A percentile compares a stretch with the other conserved stretches of the same genome.
These are phyloP conservation scores for Mus pahari DNA, from an alignment of 2,113 vertebrate species.

Conservation along the genomic window DNA sequence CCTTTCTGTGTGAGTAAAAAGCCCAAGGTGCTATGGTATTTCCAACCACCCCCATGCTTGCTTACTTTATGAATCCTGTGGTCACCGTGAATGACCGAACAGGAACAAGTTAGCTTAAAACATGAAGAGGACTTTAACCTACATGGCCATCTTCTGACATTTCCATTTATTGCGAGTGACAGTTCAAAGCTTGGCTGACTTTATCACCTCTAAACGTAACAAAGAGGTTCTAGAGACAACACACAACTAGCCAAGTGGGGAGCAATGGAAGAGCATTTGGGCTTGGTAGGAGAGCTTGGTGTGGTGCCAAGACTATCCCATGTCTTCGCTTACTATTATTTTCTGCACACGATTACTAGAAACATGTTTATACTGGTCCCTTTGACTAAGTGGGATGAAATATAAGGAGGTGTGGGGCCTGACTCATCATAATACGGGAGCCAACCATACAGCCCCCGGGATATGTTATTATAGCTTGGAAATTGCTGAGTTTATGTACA, in stretches of 20 bases:
- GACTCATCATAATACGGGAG: slow-evolving; percentile 81
- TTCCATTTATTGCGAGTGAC: slow-evolving; percentile 50
- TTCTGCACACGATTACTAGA: slow-evolving; percentile 81
- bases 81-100: background rate
- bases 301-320: slow-evolving; percentile 61
- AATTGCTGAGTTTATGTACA: slow-evolving; percentile 81
- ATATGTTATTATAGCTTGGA: slow-evolving; percentile 82
- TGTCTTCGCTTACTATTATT: slow-evolving; percentile 73
- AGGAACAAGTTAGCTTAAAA: background rate
- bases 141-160: background rate
- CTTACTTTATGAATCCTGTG: background rate
- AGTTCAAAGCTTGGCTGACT: slow-evolving; percentile 38
- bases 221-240: slow-evolving; percentile 8
- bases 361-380: slow-evolving; percentile 81
- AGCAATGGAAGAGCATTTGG: slow-evolving; percentile 45
- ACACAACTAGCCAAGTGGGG: background rate
- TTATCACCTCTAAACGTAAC: slow-evolving; percentile 33
- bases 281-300: slow-evolving; percentile 38
- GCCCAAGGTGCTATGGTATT: background rate
- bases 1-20: background rate
- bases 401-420: slow-evolving; percentile 82
- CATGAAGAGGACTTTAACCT: background rate
- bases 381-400: slow-evolving; percentile 83
- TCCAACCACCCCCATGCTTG: background rate
- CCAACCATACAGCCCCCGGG: slow-evolving; percentile 61